Evolutionary conservation across 2,888 invertebrate species (phyloP).

Genomic region (Oscheius myriophilus): DNA sequence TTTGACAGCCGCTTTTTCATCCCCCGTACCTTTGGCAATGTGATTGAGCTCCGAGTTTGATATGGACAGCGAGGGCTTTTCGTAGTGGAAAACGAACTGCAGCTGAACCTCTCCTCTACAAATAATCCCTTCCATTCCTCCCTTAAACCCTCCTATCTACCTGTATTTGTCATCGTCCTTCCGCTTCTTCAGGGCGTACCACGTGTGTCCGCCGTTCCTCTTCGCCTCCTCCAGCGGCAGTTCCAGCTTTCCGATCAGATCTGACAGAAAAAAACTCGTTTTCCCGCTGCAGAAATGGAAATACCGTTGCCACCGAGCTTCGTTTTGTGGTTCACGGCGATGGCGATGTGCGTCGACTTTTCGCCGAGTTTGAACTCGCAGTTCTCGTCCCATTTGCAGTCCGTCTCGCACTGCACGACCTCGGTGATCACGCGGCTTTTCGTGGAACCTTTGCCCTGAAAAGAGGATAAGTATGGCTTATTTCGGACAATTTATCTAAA

Average conservation of each 20-base stretch:
- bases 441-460: conserved; percentile 47
- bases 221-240: conserved; percentile 43
- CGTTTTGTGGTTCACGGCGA: conserved; percentile 57
- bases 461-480: neutral
- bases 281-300: neutral
- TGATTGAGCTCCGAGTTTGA: conserved; percentile 54
- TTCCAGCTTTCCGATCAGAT: conserved; percentile 49
- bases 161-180: conserved; percentile 49
- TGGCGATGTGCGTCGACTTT: conserved; percentile 48
- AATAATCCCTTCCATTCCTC: neutral
- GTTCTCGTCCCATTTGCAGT: conserved; percentile 63
- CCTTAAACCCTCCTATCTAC: neutral
- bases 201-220: conserved; percentile 36
- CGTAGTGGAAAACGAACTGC: conserved; percentile 56
- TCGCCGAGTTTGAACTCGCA: conserved; percentile 65
- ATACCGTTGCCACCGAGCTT: conserved; percentile 48
- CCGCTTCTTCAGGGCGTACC: conserved; percentile 54
- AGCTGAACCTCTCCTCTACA: conserved; percentile 54
- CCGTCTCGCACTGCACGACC: conserved; percentile 40
- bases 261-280: conserved; percentile 22
- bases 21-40: conserved; percentile 50
- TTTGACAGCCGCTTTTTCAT: too few relatives aligned
- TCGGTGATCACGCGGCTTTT: conserved; percentile 53
- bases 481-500: too few relatives aligned
- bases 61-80: conserved; percentile 54